Evolutionary conservation across 2,113 vertebrate species (phyloP), one percentile per base, ranked within the genome.

Genomic region (Propithecus coquereli): DNA sequence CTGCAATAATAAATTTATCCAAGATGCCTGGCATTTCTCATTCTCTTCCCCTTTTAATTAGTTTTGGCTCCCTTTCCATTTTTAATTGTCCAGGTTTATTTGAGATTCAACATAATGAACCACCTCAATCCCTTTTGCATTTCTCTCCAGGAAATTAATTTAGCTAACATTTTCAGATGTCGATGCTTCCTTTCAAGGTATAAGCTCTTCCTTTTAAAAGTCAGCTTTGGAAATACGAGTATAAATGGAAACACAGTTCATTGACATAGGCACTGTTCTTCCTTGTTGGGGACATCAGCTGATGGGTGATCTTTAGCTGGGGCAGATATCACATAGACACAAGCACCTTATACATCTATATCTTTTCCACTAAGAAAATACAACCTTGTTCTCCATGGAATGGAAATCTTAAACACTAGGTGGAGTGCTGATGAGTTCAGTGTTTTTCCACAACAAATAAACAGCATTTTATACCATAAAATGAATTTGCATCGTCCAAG

Each of bases 71-170:
- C 52, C 95, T 93, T 94, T 98, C 97, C 90, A 96, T 97, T 97
- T 97, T 97, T 97, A 98, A 98, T 97, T 97, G 96, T 96, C 94
- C 94, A 94, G 96, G 95, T 97, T 98, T 98, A 92, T 94, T 97
- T 96, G 96, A 97, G 96, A 95, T 95, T 97, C 94, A 96, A 97
- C 97, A 95, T 94, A 94, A 97, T 97, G 97, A 97, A 96, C 91
- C 30, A 80, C 84, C 91, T 85, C 94, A 68, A 94, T 94, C 84
- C 92, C 90, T 96, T 97, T 94, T 66, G 43, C 27, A 81, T 94
- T 97, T 97, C 80, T 97, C 91, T 87, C 94, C 57, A 82, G 77
- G 94, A 73, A 96, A 96, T 95, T 84, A 96, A 97, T 96, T 97
- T 94, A 94, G 89, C 65, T 81, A 94, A 96, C 95, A 95, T 93